These are phyloP conservation scores for Drosophila neonasuta DNA, from an alignment of 2,888 invertebrate genomes.

Conservation along the genomic window DNA sequence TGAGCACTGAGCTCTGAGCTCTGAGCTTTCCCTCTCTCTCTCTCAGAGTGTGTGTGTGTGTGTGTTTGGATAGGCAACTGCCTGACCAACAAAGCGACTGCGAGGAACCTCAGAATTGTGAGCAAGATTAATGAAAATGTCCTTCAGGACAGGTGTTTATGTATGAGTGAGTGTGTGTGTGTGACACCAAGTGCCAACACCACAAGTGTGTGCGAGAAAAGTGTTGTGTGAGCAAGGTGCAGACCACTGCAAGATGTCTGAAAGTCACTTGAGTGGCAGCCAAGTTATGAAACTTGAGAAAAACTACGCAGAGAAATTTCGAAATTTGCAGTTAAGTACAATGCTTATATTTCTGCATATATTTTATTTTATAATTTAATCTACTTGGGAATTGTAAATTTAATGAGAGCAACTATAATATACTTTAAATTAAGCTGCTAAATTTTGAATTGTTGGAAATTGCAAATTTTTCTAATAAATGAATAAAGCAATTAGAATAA, in stretches of 20 bases:
- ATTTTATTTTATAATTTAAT: too few relatives aligned
- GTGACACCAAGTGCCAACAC: conserved; percentile 7
- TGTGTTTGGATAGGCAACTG: conserved; percentile 15
- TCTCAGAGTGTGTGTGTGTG: neutral
- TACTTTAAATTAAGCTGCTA: too few relatives aligned
- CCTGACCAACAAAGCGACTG: neutral
- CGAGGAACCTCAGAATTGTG: conserved; percentile 42
- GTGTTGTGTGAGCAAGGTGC: neutral
- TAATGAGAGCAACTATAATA: too few relatives aligned
- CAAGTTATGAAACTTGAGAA: neutral
- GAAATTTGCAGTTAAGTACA: too few relatives aligned
- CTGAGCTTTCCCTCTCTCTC: neutral
- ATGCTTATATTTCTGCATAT: too few relatives aligned
- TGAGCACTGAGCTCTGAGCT: conserved; percentile 4
- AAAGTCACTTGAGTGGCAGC: neutral
- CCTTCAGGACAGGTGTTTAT: conserved; percentile 41
- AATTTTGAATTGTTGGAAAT: too few relatives aligned
- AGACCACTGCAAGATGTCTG: conserved; percentile 2
- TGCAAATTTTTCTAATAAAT: too few relatives aligned
- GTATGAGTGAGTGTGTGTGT: neutral
- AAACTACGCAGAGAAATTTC: neutral
- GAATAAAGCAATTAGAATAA: too few relatives aligned
- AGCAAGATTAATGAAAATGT: conserved; percentile 72
- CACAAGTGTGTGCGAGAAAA: conserved; percentile 16
- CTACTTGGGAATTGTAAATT: too few relatives aligned